Base-by-base conservation (phyloP, 2,888 invertebrate genomes). In the Limulus polyphemus region DNA sequence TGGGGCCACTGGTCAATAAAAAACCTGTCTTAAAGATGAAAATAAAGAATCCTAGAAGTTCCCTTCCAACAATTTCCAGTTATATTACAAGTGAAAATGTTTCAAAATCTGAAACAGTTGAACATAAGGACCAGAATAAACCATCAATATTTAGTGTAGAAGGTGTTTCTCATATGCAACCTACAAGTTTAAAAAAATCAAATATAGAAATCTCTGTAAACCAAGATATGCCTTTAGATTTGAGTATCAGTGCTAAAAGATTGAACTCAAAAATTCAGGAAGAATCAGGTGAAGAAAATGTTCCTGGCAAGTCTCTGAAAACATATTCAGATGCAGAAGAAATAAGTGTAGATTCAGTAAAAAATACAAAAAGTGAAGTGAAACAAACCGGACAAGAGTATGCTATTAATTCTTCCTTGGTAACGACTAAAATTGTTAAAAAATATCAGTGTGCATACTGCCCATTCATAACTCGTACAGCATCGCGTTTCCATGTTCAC, bases 401-500 rank as follows among this genome's bases (percentile, higher is more conserved):
- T 12, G 17, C n/a, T 12, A 52, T 16, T 17, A 14, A 52, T 16
- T n/a, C 50, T n/a, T 17, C 52, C 13, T 12, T 52, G 10, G 14
- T 32, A 11, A 54, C 9, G 11, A 32, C 32, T 32, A 32, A 32
- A 7, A 66, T 59, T 57, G 76, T 67, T 73, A 83, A 87, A 76
- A 91, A 91, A 58, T 93, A 90, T 78, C 89, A 90, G 77, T 93
- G 92, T 76, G 91, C 92, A 1, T 88, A 90, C 75, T 93, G 92
- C 76, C 83, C 87, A 61, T 92, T 92, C 76, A 91, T 90, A 88
- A 90, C 92, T 10, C 88, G 90, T 12, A 92, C 92, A 13, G 91
- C 92, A 11, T 91, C 91, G 46, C 83, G 92, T 65, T 93, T 93
- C 76, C 92, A 92, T 76, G 91, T 92, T 7, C 93, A 93, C 76